Evolutionary conservation across 2,888 invertebrate genomes (phyloP).

Genomic region (Allygus modestus): DNA sequence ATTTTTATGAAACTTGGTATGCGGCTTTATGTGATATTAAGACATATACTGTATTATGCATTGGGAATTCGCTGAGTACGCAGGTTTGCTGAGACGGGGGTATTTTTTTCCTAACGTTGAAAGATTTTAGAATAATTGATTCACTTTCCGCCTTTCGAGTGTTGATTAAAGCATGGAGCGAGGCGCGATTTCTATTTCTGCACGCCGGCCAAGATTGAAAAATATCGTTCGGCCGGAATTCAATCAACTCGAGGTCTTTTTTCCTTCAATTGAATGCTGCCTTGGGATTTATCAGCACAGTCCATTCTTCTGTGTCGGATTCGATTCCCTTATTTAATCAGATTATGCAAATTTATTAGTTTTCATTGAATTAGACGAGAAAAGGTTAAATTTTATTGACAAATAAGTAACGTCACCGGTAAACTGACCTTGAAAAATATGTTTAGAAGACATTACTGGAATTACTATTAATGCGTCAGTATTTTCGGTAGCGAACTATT

Average conservation of each 20-base stretch:
- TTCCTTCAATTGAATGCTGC: slow-evolving; percentile 31
- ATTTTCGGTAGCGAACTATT: no score
- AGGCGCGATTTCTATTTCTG: slow-evolving; percentile 12
- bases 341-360: slow-evolving; percentile 27
- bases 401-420: no score
- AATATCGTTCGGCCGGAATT: slow-evolving; percentile 45
- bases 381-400: background rate
- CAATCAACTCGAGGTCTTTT: slow-evolving; percentile 45
- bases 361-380: background rate
- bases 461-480: no score
- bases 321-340: slow-evolving; percentile 39
- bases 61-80: no score
- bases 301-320: slow-evolving; percentile 32
- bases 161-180: slow-evolving; percentile 19
- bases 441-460: no score
- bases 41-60: no score
- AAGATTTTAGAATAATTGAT: slow-evolving; percentile 1
- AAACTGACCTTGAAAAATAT: no score
- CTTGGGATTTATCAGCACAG: slow-evolving; percentile 44
- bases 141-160: slow-evolving; percentile 16
- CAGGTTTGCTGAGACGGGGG: no score
- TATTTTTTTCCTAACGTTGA: background rate
- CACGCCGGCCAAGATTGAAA: slow-evolving; percentile 20
- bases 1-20: no score
- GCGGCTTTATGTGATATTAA: no score